Evolutionary conservation across 2,113 vertebrate species (phyloP), one percentile per base, ranked within the genome.

Genomic region (Acanthochromis polyacanthus): DNA sequence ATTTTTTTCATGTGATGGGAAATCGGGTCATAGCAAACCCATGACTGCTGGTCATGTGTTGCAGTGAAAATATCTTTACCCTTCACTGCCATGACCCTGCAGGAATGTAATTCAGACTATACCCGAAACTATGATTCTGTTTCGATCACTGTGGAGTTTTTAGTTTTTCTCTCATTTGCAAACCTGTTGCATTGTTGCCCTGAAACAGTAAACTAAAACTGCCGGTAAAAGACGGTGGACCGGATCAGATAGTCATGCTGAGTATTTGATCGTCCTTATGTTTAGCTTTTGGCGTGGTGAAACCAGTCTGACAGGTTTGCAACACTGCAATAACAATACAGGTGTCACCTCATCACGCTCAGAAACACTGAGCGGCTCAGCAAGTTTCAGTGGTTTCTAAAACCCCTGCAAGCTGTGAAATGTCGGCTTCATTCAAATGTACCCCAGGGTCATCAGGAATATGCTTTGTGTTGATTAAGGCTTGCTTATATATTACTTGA

Each of bases 41-140:
- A 86, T 94, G 92, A 94, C 88, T 77, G 30, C 48, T 65, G 58
- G 79, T 91, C 93, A 93, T 92, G 88, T 88, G 93, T 71, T 70
- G 19, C 38, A 63, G 17, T n/a, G 57, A 12, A 59, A 78, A 52
- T 53, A 32, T 64, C 58, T 19, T 22, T 30, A 76, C 32, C 45
- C 64, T 56, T 36, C 17, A 56, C 28, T 67, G 57, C 40, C 9
- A 55, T 10, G 2, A 32, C 0, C 32, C 40, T 36, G 14, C 20
- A 15, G 52, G 20, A 59, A 61, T 15, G 46, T 16, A 36, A 61
- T 22, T 51, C 3, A 64, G 68, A 57, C 2, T 10, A 45, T 12
- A 48, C 17, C 16, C 40, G 22, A 8, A 60, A 65, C 15, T 63
- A 1, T 71, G 20, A 53, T 20, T 10, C 5, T n/a, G 1, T 16